Base-by-base conservation (phyloP, 2,113 vertebrate genomes). In the Dolichallabes microphthalmus region DNA sequence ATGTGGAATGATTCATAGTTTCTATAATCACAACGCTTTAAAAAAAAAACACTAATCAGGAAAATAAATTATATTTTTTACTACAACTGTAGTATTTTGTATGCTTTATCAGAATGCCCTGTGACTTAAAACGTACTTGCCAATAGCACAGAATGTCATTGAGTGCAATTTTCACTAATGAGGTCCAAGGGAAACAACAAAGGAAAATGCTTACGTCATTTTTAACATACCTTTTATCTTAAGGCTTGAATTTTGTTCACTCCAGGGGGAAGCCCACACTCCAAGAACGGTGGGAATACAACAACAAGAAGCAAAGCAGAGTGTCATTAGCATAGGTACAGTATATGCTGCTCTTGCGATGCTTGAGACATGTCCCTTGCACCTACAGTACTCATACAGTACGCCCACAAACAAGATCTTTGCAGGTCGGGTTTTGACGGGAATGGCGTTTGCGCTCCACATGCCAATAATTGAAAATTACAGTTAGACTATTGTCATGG, bases 41-140 rank as follows among this genome's bases (percentile, higher is more conserved):
- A 84, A 86, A 66, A 84, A 73, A 85, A n/a, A 66, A 87, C 88
- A 39, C 30, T 39, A 64, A 20, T 1, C 27, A 55, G 19, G 25
- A 77, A n/a, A 32, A 83, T 0, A 39, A 81, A 74, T 76, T 9
- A 45, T 74, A 13, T 30, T 27, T 73, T 60, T 39, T 39, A 11
- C 15, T 27, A 32, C 3, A 2, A 9, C 1, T 27, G 53, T 30
- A 32, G 15, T 58, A 3, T 4, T n/a, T 45, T 73, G 19, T 45
- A 1, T 75, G 25, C 13, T 75, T 75, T 52, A 19, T 30, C 35
- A 55, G n/a, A 27, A 27, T 32, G 75, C 52, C 55, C 17, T 32
- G 27, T 58, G 53, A 12, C 27, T 78, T 78, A 22, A 19, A 78
- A 22, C 76, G 22, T 35, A 58, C 35, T 45, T 63, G 58, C 20